These are phyloP conservation scores for Gymnocheta viridis DNA, from an alignment of 2,888 invertebrate genomes.

Conservation along the genomic window DNA sequence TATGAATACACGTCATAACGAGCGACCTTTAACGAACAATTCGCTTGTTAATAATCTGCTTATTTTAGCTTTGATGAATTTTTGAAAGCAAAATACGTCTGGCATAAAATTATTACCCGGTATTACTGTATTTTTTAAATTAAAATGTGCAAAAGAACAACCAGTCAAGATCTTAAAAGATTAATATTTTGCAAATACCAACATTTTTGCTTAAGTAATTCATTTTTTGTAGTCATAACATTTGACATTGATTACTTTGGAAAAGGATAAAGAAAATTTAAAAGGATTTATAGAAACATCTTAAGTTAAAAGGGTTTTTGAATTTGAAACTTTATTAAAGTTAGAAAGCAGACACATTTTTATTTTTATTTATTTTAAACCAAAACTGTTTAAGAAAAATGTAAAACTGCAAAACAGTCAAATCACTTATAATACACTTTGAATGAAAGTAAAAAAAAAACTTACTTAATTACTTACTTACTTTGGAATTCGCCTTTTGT, in stretches of 20 bases:
- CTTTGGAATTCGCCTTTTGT: neutral
- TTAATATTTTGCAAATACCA: slow-evolving; percentile 29
- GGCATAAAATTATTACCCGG: slow-evolving; percentile 7
- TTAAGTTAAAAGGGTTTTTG: neutral
- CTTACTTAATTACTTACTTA: too few relatives aligned
- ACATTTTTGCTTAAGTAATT: neutral
- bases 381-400: neutral
- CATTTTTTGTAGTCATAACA: neutral
- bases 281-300: neutral
- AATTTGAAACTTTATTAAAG: neutral
- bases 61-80: slow-evolving; percentile 32
- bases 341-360: too few relatives aligned
- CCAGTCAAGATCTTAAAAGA: slow-evolving; percentile 25
- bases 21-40: slow-evolving; percentile 39
- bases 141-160: slow-evolving; percentile 20
- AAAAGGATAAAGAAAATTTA: neutral
- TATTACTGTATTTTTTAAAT: slow-evolving; percentile 32
- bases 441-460: too few relatives aligned
- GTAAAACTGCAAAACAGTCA: too few relatives aligned
- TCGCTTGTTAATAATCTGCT: slow-evolving; percentile 46
- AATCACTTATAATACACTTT: too few relatives aligned
- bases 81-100: slow-evolving; percentile 1
- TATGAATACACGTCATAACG: slow-evolving; percentile 22
- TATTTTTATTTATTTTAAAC: too few relatives aligned
- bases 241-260: slow-evolving; percentile 42